Percentiles rank a stretch among this genome's conserved stretches.
Evolutionary conservation across 1,140 invertebrate genomes (phyloP).

Genomic region (Dinoponera quadriceps): DNA sequence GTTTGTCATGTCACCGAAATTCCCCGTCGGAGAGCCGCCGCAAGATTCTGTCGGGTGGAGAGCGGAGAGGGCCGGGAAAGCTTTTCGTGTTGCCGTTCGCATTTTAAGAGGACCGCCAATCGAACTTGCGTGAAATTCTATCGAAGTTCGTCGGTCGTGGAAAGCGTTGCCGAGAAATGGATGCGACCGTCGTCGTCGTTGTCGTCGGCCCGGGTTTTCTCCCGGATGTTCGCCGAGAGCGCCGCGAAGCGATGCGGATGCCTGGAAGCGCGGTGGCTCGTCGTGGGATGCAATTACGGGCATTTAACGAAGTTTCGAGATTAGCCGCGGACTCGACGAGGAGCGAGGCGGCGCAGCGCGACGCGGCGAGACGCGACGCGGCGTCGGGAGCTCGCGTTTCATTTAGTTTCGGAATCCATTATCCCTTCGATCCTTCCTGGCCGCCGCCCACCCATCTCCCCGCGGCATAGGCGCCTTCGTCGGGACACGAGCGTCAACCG

Average conservation of each 20-base stretch:
- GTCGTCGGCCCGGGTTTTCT: conserved; percentile 41
- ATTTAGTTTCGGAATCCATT: conserved; percentile 84
- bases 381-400: conserved; percentile 75
- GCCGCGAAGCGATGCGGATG: conserved; percentile 34
- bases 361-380: conserved; percentile 28
- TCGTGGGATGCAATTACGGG: conserved; percentile 80
- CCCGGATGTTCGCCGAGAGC: conserved; percentile 36
- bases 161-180: conserved; percentile 37
- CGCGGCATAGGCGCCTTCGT: conserved; percentile 29
- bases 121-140: conserved; percentile 69
- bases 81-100: conserved; percentile 27
- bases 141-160: conserved; percentile 53
- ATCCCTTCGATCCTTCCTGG: conserved; percentile 71
- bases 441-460: not conserved
- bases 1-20: conserved; percentile 45
- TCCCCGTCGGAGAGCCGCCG: conserved; percentile 22
- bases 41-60: no score
- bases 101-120: conserved; percentile 63
- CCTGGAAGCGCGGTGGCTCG: conserved; percentile 61
- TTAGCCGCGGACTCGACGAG: conserved; percentile 74
- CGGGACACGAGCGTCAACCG: conserved; percentile 48
- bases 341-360: not conserved
- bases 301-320: conserved; percentile 84
- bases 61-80: not conserved
- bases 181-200: conserved; percentile 43